Conservation (phyloP, 2,113 vertebrate species). For the Alethe castanea region DNA sequence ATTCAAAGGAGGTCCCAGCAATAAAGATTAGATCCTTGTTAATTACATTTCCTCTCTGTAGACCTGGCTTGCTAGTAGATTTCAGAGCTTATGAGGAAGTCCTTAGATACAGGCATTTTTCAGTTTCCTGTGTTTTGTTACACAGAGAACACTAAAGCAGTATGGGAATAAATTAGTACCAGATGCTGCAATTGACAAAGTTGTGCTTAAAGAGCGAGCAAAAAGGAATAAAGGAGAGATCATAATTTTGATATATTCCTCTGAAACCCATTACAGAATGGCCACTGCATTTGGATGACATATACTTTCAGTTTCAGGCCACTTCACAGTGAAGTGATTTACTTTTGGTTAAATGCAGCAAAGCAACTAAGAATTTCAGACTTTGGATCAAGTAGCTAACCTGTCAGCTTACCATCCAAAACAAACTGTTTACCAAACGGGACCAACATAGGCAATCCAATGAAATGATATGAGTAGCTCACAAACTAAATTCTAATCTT, state of each 20-base stretch:
- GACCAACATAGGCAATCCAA: neutral
- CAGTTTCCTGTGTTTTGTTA: neutral
- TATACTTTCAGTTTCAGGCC: neutral
- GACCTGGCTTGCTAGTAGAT: neutral
- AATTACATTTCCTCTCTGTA: neutral
- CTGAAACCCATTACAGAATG: neutral
- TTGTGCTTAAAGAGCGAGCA: rapidly evolving
- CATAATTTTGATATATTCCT: neutral
- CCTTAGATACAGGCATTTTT: neutral
- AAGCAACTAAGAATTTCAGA: neutral
- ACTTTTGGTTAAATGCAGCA: neutral
- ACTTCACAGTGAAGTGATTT: neutral
- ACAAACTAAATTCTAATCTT: neutral
- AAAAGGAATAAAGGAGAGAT: neutral
- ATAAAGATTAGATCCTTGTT: neutral
- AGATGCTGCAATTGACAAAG: neutral
- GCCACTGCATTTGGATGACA: neutral
- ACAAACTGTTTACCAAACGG: neutral
- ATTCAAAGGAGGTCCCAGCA: neutral
- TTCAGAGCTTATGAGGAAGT: neutral
- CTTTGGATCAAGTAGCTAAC: neutral
- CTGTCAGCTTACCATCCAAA: neutral
- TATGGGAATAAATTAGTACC: neutral
- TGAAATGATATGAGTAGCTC: neutral
- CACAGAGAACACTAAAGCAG: neutral